phyloP scores from a whole-genome alignment of 1,140 invertebrate species.

The Zaprionus davidi region DNA sequence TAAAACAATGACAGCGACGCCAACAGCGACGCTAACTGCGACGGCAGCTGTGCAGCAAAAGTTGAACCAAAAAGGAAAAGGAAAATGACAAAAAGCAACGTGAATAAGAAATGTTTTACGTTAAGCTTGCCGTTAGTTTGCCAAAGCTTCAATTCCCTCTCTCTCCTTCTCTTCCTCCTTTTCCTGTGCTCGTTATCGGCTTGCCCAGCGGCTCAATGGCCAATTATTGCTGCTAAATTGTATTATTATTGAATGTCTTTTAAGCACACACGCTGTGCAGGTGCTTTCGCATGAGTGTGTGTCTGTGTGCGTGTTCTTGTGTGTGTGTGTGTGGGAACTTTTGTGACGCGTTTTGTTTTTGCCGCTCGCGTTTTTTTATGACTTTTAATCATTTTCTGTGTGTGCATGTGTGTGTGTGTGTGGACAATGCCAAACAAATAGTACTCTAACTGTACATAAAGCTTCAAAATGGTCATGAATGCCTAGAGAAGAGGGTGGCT shows the following conservation, averaged over 20 bases:
- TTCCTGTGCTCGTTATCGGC: constrained; percentile 16
- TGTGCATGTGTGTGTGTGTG: neutral
- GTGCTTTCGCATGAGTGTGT: neutral
- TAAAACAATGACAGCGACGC: constrained; percentile 6
- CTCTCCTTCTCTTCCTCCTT: constrained; percentile 2
- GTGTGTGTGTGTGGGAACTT: constrained; percentile 51
- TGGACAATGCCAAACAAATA: constrained; percentile 15
- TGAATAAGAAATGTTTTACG: constrained; percentile 50
- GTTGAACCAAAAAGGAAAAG: constrained; percentile 20
- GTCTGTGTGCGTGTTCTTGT: constrained; percentile 29
- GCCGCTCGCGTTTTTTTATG: constrained; percentile 44
- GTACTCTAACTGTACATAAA: constrained; percentile 41
- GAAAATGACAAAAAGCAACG: constrained; percentile 43
- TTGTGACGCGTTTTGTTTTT: constrained; percentile 53
- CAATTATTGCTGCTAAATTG: constrained; percentile 75
- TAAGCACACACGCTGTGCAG: constrained; percentile 29
- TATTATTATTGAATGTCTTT: constrained; percentile 68
- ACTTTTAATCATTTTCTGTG: constrained; percentile 37
- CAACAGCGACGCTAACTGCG: neutral
- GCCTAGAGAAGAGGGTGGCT: neutral
- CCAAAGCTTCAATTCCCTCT: neutral
- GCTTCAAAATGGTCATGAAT: constrained; percentile 6
- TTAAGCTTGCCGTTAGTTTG: constrained; percentile 42
- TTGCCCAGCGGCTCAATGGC: constrained; percentile 51
- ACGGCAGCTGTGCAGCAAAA: constrained; percentile 23